A percentile compares a stretch with the other conserved stretches of the same genome.
phyloP scores from a whole-genome alignment of 2,113 vertebrate species.

The Chlamydotis undulata region DNA sequence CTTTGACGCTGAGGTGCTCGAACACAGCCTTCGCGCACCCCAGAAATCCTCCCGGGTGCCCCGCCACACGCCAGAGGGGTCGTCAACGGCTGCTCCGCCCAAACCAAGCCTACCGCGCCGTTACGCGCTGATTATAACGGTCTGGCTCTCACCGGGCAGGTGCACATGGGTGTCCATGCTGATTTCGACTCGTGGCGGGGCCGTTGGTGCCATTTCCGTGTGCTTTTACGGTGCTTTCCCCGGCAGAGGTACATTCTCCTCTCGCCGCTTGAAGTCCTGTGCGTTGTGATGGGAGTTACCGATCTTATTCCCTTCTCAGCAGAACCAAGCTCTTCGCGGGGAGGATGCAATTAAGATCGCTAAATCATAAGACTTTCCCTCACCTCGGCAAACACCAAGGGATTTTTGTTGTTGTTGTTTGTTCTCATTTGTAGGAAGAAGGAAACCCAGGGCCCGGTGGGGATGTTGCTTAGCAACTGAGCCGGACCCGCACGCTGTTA shows the following conservation, averaged over 20 bases:
- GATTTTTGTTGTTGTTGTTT: not conserved
- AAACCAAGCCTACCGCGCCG: not conserved
- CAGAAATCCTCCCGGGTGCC: not conserved
- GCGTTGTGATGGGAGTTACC: not conserved
- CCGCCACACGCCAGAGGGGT: rapidly evolving
- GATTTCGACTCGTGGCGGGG: not conserved
- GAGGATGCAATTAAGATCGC: not conserved
- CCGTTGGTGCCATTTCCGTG: not conserved
- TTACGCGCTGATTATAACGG: rapidly evolving
- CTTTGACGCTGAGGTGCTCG: not conserved
- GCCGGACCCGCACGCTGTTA: not conserved
- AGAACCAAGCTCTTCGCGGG: not conserved
- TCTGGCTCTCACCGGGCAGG: not conserved
- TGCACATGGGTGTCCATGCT: not conserved
- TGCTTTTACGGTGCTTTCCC: not conserved
- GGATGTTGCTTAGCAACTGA: constrained; percentile 64
- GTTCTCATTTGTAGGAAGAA: constrained; percentile 19
- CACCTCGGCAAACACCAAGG: not conserved
- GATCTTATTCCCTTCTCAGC: not conserved
- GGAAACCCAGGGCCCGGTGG: constrained; percentile 17
- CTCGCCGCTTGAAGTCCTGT: not conserved
- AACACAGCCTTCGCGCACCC: not conserved
- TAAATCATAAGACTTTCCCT: not conserved
- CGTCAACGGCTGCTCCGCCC: not conserved
- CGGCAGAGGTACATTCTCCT: not conserved